These are phyloP conservation scores for Arizona elegans DNA, from an alignment of 2,113 vertebrate species.

Conservation along the genomic window DNA sequence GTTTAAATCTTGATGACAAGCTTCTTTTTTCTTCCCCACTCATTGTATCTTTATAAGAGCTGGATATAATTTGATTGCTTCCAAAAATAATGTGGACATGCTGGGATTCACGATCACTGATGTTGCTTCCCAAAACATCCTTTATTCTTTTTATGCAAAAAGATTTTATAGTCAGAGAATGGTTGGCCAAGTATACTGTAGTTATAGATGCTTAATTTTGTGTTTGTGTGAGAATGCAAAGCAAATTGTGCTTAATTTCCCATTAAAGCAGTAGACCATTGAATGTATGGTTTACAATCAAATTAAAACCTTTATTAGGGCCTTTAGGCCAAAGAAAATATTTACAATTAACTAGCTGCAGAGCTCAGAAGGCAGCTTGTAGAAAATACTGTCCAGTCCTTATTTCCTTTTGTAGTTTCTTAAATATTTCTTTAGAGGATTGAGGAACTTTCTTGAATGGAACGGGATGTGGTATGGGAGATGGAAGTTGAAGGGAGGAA, in stretches of 20 bases:
- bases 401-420: neutral
- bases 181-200: neutral
- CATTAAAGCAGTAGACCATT: neutral
- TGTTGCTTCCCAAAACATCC: neutral
- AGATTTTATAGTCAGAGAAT: neutral
- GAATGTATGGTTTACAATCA: neutral
- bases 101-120: neutral
- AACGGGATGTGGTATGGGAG: neutral
- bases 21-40: neutral
- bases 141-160: neutral
- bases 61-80: neutral
- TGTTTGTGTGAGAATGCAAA: neutral
- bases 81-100: neutral
- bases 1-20: rapidly evolving
- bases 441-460: neutral
- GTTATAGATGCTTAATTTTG: neutral
- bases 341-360: neutral
- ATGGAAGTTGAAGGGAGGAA: neutral
- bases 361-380: neutral
- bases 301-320: neutral
- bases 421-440: neutral
- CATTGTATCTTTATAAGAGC: neutral
- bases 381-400: neutral
- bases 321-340: neutral
- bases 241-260: neutral